A percentile compares a stretch with the other conserved stretches of the same genome.
phyloP scores from a whole-genome alignment of 2,113 vertebrate genomes.

The Ophiodon elongatus region DNA sequence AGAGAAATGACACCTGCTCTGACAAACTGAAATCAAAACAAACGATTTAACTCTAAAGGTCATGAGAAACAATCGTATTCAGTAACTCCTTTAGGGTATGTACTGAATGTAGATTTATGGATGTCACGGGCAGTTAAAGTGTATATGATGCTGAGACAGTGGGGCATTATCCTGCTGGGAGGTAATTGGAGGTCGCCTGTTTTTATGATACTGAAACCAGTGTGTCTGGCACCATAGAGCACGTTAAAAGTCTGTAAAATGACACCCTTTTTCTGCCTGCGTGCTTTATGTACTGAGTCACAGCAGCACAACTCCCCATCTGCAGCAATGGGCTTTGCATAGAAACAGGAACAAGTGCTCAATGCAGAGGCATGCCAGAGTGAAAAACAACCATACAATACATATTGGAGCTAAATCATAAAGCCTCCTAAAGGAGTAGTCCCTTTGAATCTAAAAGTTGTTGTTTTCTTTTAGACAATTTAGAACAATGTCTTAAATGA shows the following conservation, averaged over 20 bases:
- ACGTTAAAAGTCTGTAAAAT: constrained; percentile 50
- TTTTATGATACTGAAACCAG: constrained; percentile 35
- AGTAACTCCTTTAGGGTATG: background rate
- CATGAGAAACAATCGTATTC: constrained; percentile 11
- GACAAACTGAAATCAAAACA: constrained; percentile 27
- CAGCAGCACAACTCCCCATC: constrained; percentile 36
- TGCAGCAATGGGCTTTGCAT: constrained; percentile 33
- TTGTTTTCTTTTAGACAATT: background rate
- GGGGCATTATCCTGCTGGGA: constrained; percentile 51
- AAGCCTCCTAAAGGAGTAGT: background rate
- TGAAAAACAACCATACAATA: background rate
- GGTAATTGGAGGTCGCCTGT: constrained; percentile 10
- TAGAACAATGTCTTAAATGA: background rate
- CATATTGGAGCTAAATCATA: background rate
- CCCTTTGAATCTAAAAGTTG: constrained; percentile 21
- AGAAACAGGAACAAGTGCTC: constrained; percentile 32
- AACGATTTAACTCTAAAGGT: constrained; percentile 28
- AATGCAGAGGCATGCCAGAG: constrained; percentile 3
- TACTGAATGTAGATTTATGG: constrained; percentile 38
- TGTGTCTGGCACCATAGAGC: constrained; percentile 16
- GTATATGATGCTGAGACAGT: constrained; percentile 36
- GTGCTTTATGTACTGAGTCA: constrained; percentile 38
- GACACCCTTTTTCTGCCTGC: constrained; percentile 25
- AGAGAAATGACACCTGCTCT: constrained; percentile 20
- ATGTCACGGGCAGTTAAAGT: constrained; percentile 28